Conservation (phyloP, 2,113 vertebrate species). For the Nycticryphes semicollaris region DNA sequence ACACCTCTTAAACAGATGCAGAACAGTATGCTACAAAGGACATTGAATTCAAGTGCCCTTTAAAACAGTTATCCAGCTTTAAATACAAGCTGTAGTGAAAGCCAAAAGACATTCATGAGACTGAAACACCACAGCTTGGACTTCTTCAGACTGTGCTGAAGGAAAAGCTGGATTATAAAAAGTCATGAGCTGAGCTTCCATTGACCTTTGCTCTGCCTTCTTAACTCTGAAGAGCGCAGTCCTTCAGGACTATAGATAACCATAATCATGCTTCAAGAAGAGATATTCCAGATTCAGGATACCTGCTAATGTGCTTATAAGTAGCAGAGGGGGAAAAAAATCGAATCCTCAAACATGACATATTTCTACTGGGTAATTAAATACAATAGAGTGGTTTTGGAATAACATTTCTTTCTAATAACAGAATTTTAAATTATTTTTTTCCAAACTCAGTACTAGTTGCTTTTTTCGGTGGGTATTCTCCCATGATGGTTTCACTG, state of each 20-base stretch:
- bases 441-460: background rate
- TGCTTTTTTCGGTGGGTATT: background rate
- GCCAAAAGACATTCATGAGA: slow-evolving; percentile 25
- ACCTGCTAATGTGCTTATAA: background rate
- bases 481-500: background rate
- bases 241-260: slow-evolving; percentile 55
- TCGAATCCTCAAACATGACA: background rate
- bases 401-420: background rate
- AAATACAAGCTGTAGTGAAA: slow-evolving; percentile 27
- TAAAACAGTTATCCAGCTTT: slow-evolving; percentile 27
- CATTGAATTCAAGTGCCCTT: slow-evolving; percentile 7
- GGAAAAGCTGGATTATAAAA: slow-evolving; percentile 34
- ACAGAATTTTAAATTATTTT: background rate
- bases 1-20: slow-evolving; percentile 32
- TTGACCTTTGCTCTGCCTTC: slow-evolving; percentile 66
- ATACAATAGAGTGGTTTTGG: background rate
- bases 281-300: slow-evolving; percentile 52
- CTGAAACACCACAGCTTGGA: slow-evolving; percentile 33
- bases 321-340: background rate
- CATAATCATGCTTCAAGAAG: slow-evolving; percentile 23
- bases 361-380: background rate
- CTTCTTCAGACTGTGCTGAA: slow-evolving; percentile 13
- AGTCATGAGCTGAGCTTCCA: slow-evolving; percentile 30
- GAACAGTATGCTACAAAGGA: background rate
- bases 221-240: slow-evolving; percentile 60